Conservation (phyloP, 2,888 invertebrate species). For the Rotaria sp. region DNA sequence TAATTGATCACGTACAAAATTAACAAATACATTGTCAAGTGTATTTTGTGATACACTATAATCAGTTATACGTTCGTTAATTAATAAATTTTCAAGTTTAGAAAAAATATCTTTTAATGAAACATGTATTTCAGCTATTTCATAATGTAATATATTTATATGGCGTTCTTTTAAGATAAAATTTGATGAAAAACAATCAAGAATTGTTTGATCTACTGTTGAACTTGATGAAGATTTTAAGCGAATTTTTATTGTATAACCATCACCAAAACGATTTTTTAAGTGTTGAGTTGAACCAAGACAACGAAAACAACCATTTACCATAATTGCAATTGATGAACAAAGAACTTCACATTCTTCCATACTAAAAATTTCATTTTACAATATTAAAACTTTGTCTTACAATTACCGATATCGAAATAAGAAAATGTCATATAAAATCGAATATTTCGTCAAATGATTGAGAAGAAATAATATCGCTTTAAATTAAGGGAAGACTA, state of each 20-base stretch:
- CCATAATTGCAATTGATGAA: slow-evolving; percentile 71
- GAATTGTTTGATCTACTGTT: neutral
- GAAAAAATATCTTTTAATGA: slow-evolving; percentile 51
- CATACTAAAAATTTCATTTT: slow-evolving; percentile 63
- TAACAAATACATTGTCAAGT: slow-evolving; percentile 55
- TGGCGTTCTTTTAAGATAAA: slow-evolving; percentile 52
- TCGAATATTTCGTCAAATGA: too few species aligned
- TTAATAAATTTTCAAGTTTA: slow-evolving; percentile 48
- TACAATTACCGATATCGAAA: too few species aligned
- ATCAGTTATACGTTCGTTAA: slow-evolving; percentile 51
- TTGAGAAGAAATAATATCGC: too few species aligned
- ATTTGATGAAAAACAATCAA: neutral
- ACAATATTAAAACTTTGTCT: too few species aligned
- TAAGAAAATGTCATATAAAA: too few species aligned
- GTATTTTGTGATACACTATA: slow-evolving; percentile 57
- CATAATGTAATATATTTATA: slow-evolving; percentile 54
- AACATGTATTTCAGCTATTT: slow-evolving; percentile 49
- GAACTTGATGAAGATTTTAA: slow-evolving; percentile 47
- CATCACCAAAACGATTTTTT: slow-evolving; percentile 60
- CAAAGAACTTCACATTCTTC: slow-evolving; percentile 79
- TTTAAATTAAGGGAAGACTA: too few species aligned
- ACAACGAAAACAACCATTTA: slow-evolving; percentile 67
- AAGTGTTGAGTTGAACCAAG: slow-evolving; percentile 69
- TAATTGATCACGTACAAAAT: slow-evolving; percentile 47
- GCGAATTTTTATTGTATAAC: slow-evolving; percentile 54